Base-by-base conservation (phyloP, 2,797 vertebrate genomes). In the Clamator glandarius region DNA sequence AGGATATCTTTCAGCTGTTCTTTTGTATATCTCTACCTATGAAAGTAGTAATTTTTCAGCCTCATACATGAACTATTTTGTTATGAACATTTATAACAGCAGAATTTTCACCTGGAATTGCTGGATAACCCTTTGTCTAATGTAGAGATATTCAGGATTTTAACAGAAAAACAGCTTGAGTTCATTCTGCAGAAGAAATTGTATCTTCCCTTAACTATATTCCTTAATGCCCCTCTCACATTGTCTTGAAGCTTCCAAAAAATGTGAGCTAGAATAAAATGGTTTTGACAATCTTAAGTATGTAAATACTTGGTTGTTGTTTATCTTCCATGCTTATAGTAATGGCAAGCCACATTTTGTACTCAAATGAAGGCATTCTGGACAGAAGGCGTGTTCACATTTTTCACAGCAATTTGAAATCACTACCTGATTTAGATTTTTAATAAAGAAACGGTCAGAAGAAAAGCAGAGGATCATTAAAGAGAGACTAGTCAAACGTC, bases 111-210 rank as follows among this genome's bases (percentile, higher is more conserved):
- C 36, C 48, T 19, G 7, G 0, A 1, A 13, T 13, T 87, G 24
- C 35, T 44, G 50, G 35, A 57, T 46, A 50, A 54, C 28, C 55
- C 10, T 84, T n/a, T 62, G 35, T 51, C 26, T 61, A 17, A 31
- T 17, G 8, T 29, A 18, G 8, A 31, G 39, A 5, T 25, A 42
- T 44, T 92, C 10, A 31, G 19, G 29, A 51, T 61, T 55, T 51
- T 52, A 67, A 1, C 0, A 0, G 42, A 51, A 87, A 82, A 77
- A 33, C 16, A 29, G 26, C 12, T n/a, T 0, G 3, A 78, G 14
- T 64, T 92, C 39, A 58, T 90, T 36, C 24, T 62, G 80, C 3
- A 2, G 24, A 51, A 72, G 62, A 83, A 76, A 46, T 8, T 16
- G 3, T 64, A 12, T 79, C 77, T 84, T 74, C 50, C 50, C 36